phyloP scores from a whole-genome alignment of 2,113 vertebrate species.

The Phrynosoma blainvillii region DNA sequence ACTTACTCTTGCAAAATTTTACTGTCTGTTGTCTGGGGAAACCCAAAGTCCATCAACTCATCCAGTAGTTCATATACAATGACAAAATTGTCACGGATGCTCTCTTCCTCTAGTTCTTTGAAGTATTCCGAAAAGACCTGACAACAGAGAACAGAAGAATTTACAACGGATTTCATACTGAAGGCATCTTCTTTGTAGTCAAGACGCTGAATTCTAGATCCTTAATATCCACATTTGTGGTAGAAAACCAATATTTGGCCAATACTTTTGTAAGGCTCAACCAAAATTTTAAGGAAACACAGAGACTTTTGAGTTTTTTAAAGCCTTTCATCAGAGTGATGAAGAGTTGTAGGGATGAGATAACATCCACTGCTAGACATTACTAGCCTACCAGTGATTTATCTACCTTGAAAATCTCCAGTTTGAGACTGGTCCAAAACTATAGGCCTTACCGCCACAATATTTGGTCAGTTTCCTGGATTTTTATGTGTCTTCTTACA shows the following conservation, averaged over 20 bases:
- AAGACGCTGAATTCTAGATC: not conserved
- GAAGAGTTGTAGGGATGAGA: too few relatives aligned
- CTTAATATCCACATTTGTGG: not conserved
- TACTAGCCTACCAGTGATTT: not conserved
- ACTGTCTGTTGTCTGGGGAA: conserved; percentile 95
- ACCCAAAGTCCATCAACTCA: conserved; percentile 96
- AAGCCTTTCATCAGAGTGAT: too few relatives aligned
- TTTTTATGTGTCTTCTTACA: too few relatives aligned
- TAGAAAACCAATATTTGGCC: not conserved
- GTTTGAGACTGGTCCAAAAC: too few relatives aligned
- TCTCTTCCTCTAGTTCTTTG: conserved; percentile 96
- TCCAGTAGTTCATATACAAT: conserved; percentile 93
- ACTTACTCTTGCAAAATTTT: conserved; percentile 95
- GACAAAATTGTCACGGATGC: conserved; percentile 95
- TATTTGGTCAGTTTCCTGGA: too few relatives aligned
- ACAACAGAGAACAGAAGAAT: not conserved
- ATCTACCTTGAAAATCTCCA: too few relatives aligned
- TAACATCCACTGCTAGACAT: too few relatives aligned
- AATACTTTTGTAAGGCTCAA: not conserved
- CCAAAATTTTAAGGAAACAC: not conserved
- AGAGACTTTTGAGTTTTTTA: too few relatives aligned
- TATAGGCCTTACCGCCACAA: too few relatives aligned
- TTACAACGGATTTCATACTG: not conserved
- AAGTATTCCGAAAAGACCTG: conserved; percentile 96
- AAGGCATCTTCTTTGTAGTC: not conserved